phyloP scores from a whole-genome alignment of 2,113 vertebrate species.

The Ovis canadensis region DNA sequence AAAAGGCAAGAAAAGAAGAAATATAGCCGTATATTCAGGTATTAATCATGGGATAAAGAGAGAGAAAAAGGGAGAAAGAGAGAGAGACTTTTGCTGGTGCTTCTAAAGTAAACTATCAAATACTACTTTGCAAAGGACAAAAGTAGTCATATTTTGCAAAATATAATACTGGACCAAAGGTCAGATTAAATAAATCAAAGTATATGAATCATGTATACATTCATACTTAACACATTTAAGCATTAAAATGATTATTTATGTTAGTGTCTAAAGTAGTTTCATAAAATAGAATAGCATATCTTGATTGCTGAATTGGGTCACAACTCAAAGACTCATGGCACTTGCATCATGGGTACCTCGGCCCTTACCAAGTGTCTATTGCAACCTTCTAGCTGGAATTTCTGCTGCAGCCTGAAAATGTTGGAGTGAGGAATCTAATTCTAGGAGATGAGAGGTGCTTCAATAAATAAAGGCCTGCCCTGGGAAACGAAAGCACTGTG shows the following conservation, averaged over 20 bases:
- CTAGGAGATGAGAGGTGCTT: not conserved
- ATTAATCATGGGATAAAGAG: not conserved
- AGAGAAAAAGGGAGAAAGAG: not conserved
- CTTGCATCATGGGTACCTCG: not conserved
- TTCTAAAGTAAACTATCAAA: not conserved
- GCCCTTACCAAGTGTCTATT: not conserved
- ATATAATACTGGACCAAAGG: not conserved
- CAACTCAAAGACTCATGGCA: not conserved
- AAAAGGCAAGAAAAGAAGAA: not conserved
- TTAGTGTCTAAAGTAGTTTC: not conserved
- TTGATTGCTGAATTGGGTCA: not conserved
- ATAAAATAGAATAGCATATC: not conserved
- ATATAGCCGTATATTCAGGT: not conserved
- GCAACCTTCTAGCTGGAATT: not conserved
- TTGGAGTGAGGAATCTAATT: not conserved
- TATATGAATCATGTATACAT: not conserved
- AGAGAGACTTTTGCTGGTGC: not conserved
- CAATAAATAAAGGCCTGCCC: not conserved
- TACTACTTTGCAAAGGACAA: not conserved
- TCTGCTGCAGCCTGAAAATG: not conserved
- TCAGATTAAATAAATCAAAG: not conserved
- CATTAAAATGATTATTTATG: not conserved
- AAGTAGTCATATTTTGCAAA: not conserved
- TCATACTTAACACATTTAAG: not conserved
- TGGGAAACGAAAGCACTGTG: not conserved